These are phyloP conservation scores for Corythornis madagascariensis DNA, from an alignment of 2,113 vertebrate genomes.

Conservation along the genomic window DNA sequence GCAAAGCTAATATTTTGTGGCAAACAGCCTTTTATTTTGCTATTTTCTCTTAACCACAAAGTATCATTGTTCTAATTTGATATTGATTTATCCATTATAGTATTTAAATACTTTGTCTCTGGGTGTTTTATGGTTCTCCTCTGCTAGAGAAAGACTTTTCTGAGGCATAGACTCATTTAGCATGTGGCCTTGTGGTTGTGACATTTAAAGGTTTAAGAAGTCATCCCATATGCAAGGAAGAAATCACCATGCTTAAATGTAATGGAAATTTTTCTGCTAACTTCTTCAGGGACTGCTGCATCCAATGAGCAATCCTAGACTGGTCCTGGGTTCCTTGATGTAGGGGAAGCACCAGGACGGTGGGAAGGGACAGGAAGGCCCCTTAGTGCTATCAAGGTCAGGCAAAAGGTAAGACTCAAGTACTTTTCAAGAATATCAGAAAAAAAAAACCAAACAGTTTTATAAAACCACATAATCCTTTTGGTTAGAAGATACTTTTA, in stretches of 20 bases:
- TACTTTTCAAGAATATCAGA: neutral
- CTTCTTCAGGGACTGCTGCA: neutral
- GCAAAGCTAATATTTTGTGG: neutral
- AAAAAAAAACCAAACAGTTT: neutral
- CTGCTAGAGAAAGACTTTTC: neutral
- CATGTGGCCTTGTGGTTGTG: neutral
- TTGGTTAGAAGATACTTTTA: too few species aligned
- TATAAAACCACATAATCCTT: neutral
- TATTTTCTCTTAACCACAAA: neutral
- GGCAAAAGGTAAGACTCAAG: neutral
- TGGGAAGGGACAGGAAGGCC: neutral
- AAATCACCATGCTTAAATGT: neutral
- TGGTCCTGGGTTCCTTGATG: rapidly evolving
- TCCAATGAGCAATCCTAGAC: neutral
- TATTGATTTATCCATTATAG: neutral
- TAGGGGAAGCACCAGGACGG: rapidly evolving
- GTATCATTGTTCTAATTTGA: neutral
- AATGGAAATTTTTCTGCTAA: neutral
- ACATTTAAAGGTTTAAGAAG: neutral
- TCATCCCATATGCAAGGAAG: neutral
- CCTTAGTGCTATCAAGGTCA: neutral
- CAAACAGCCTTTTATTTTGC: neutral
- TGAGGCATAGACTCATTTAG: neutral
- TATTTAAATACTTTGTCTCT: neutral
- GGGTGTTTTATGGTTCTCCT: neutral